phyloP scores from a whole-genome alignment of 2,888 invertebrate genomes.

The Drosophila picticornis region DNA sequence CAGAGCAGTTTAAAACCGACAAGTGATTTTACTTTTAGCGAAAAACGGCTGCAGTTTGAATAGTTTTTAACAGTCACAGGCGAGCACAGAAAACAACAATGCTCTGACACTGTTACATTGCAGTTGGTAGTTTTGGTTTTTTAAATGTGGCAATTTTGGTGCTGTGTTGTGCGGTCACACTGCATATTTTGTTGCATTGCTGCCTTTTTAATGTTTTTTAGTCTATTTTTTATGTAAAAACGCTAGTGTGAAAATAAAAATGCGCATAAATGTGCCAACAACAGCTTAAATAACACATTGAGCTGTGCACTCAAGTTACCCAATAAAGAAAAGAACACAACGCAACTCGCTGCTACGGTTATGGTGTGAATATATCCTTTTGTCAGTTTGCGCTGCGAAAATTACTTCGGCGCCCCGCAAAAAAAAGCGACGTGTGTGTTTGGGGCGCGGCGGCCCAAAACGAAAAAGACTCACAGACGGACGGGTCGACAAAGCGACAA shows the following conservation, averaged over 20 bases:
- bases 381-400: conserved; percentile 50
- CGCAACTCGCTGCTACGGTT: conserved; percentile 24
- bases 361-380: conserved; percentile 43
- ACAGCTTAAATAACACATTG: conserved; percentile 49
- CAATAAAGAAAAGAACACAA: conserved; percentile 11
- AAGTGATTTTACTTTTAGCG: background rate
- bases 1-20: background rate
- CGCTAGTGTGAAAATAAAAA: conserved; percentile 53
- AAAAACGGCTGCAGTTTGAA: background rate
- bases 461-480: conserved; percentile 51
- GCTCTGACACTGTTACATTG: background rate
- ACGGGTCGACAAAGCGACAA: conserved; percentile 43
- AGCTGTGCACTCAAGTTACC: conserved; percentile 42
- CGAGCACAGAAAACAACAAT: background rate
- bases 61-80: background rate
- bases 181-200: conserved; percentile 54
- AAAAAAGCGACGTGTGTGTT: conserved; percentile 65
- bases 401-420: conserved; percentile 59
- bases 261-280: conserved; percentile 54
- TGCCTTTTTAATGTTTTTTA: conserved; percentile 60
- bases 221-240: conserved; percentile 74
- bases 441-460: conserved; percentile 73
- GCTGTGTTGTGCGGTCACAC: conserved; percentile 19
- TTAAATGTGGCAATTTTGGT: background rate
- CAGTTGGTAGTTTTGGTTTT: conserved; percentile 20